Conservation (phyloP, 2,888 invertebrate genomes). For the Drosophila greeni region DNA sequence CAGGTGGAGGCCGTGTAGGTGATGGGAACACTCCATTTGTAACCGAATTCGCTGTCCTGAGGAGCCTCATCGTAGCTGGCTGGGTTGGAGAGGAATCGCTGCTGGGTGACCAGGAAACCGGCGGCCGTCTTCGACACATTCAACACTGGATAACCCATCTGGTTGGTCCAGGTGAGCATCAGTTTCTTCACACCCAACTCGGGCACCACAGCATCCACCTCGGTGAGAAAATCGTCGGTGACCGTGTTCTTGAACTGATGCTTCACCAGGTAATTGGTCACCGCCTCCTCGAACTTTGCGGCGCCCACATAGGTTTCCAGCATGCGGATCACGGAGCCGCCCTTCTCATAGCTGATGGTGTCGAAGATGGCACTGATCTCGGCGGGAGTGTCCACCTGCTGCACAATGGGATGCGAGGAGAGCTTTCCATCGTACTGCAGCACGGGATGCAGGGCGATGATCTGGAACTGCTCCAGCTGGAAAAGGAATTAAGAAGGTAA, state of each 20-base stretch:
- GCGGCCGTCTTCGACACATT: constrained; percentile 79
- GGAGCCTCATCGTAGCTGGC: constrained; percentile 79
- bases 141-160: constrained; percentile 91
- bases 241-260: constrained; percentile 87
- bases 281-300: constrained; percentile 85
- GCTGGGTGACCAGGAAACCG: constrained; percentile 83
- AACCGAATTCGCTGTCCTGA: constrained; percentile 80
- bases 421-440: constrained; percentile 86
- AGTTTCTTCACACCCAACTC: constrained; percentile 80
- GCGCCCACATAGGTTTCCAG: constrained; percentile 86
- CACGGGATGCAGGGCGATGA: constrained; percentile 85
- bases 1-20: constrained; percentile 83
- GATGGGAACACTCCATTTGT: constrained; percentile 91
- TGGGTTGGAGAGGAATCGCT: constrained; percentile 86
- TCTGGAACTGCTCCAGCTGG: constrained; percentile 87
- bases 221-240: constrained; percentile 85
- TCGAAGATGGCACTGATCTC: constrained; percentile 95
- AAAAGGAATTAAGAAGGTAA: constrained; percentile 13
- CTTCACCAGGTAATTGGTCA: constrained; percentile 86
- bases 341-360: constrained; percentile 93
- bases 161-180: constrained; percentile 92
- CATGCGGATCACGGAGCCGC: constrained; percentile 91
- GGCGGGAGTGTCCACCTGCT: constrained; percentile 89
- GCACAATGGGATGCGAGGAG: constrained; percentile 93
- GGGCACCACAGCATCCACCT: constrained; percentile 80